A percentile compares a stretch with the other conserved stretches of the same genome.
phyloP scores from a whole-genome alignment of 2,888 invertebrate species.

The Tortricodes alternella region DNA sequence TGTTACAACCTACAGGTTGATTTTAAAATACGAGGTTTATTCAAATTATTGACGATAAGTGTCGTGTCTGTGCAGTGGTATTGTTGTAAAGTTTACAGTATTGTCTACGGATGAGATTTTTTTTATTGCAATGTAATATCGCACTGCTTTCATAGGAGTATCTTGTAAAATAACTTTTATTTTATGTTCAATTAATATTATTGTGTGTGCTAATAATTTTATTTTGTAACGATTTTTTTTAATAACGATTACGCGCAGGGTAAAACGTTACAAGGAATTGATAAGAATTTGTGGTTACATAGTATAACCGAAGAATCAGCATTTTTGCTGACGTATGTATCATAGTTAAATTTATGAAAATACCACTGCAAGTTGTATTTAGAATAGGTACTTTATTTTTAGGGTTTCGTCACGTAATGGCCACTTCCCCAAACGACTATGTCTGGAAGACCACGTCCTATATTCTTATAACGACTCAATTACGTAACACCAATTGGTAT shows the following conservation, averaged over 20 bases:
- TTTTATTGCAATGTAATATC: constrained; percentile 5
- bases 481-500: too few species aligned
- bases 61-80: constrained; percentile 35
- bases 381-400: too few species aligned
- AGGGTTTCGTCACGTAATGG: too few species aligned
- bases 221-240: constrained; percentile 12
- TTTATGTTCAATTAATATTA: neutral
- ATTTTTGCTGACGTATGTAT: constrained; percentile 10
- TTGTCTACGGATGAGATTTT: constrained; percentile 12
- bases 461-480: too few species aligned
- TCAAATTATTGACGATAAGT: too few species aligned
- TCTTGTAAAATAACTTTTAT: neutral
- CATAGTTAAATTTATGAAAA: constrained; percentile 38
- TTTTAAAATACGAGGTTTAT: too few species aligned
- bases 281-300: constrained; percentile 15
- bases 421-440: neutral
- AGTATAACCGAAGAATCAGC: constrained; percentile 9
- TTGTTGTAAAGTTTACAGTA: constrained; percentile 37
- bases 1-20: too few species aligned
- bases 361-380: constrained; percentile 44
- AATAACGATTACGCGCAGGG: constrained; percentile 24
- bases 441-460: too few species aligned
- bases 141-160: neutral
- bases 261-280: constrained; percentile 27
- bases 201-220: neutral